phyloP scores from a whole-genome alignment of 64 coral and sea anemone species.

The Platygyra sinensis region DNA sequence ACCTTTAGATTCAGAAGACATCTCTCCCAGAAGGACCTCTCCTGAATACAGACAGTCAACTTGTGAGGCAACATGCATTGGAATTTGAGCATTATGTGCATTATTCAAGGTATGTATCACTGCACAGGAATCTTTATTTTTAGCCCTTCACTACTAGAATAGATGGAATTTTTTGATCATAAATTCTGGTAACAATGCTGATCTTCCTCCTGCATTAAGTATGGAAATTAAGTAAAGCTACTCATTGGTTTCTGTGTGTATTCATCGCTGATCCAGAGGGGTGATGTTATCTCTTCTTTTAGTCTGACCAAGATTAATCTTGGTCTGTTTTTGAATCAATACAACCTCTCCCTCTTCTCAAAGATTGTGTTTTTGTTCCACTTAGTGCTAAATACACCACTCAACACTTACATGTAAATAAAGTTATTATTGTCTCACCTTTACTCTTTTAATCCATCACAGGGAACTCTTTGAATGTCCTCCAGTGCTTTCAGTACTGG shows the following conservation, averaged over 20 bases:
- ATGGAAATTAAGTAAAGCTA: too few relatives aligned
- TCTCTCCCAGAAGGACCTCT: conserved; percentile 60
- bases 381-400: too few relatives aligned
- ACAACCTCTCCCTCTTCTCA: too few relatives aligned
- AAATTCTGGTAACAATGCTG: too few relatives aligned
- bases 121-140: not conserved
- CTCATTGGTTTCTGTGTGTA: too few relatives aligned
- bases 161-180: not conserved
- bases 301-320: too few relatives aligned
- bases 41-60: conserved; percentile 46
- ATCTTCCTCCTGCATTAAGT: too few relatives aligned
- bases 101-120: conserved; percentile 48
- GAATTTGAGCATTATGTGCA: conserved; percentile 55
- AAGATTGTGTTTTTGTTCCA: too few relatives aligned
- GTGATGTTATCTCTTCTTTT: too few relatives aligned
- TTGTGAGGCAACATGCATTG: conserved; percentile 45
- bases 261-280: too few relatives aligned
- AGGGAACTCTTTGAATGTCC: conserved; percentile 62
- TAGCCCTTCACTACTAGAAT: not conserved
- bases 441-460: not conserved
- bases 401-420: too few relatives aligned
- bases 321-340: too few relatives aligned
- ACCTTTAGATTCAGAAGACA: conserved; percentile 37
- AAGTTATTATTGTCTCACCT: not conserved
- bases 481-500: conserved; percentile 4